Evolutionary conservation across 2,113 vertebrate species (phyloP), one percentile per base, ranked within the genome.

Genomic region (Notothenia coriiceps): DNA sequence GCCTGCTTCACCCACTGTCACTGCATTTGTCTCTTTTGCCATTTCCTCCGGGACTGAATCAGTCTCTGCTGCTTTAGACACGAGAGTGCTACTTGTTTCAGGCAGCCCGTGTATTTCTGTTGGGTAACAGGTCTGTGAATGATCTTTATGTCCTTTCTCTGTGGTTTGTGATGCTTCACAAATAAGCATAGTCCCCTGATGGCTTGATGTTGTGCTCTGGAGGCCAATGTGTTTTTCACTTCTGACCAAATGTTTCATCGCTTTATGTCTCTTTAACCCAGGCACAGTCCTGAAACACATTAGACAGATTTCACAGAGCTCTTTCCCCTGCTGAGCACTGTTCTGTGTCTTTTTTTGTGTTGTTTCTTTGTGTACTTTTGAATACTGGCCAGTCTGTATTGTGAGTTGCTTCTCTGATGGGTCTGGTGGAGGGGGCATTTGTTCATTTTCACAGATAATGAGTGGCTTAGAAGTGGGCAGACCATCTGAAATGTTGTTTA

Each of bases 251-350:
- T 99, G 98, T 72, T 98, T 99, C 93, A 97, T 96, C 77, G 97
- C 97, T 90, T 96, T 97, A 88, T 99, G 98, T 88, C 97, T 96
- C 83, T 96, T 98, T 87, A 99, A 93, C 62, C 98, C 98, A 0
- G 96, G 96, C 82, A 96, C 86, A 40, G 97, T 98, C 43, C 96
- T 93, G 85, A 99, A 99, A 84, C 95, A 95, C 85, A 97, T 94
- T 2, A 94, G 91, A 70, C 98, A 99, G 83, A 98, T 94, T 84
- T 98, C 96, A 0, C 98, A 99, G 57, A 95, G 94, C 71, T 85
- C 92, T 90, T 84, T 95, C 25, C 25, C 91, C 90, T 88, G 93
- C 89, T 92, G 91, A 78, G 80, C 3, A 14, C 63, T 80, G 75
- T 71, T 93, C 70, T 83, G 89, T 18, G 82, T 77, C 76, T 92